phyloP scores from a whole-genome alignment of 2,888 invertebrate species.

The Operophtera brumata region DNA sequence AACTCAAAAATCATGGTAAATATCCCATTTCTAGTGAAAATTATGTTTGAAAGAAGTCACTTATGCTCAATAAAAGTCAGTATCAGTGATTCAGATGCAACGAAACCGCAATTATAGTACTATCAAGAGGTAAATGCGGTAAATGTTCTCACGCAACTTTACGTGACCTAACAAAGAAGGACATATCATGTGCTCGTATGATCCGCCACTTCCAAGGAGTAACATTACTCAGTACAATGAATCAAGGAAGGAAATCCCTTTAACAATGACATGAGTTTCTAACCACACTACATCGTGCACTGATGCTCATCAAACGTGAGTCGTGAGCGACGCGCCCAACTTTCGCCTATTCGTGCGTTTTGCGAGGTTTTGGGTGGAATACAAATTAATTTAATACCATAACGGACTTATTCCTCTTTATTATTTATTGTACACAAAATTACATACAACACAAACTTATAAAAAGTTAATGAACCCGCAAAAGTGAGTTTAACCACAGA shows the following conservation, averaged over 20 bases:
- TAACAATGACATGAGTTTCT: slow-evolving; percentile 39
- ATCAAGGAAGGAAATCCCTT: slow-evolving; percentile 26
- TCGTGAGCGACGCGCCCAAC: slow-evolving; percentile 63
- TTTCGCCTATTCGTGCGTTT: slow-evolving; percentile 60
- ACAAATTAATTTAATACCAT: slow-evolving; percentile 21
- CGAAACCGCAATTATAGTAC: too few relatives aligned
- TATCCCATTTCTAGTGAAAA: too few relatives aligned
- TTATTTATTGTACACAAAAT: too few relatives aligned
- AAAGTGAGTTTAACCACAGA: too few relatives aligned
- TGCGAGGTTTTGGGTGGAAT: slow-evolving; percentile 30
- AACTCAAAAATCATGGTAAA: too few relatives aligned
- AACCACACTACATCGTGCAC: slow-evolving; percentile 41
- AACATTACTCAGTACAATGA: slow-evolving; percentile 19
- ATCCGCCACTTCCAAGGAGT: slow-evolving; percentile 6
- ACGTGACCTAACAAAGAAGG: not conserved
- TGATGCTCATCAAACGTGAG: slow-evolving; percentile 47
- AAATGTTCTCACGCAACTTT: not conserved
- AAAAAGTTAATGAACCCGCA: too few relatives aligned
- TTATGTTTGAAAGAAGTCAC: too few relatives aligned
- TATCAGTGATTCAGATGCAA: too few relatives aligned
- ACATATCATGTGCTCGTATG: not conserved
- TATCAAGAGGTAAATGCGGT: too few relatives aligned
- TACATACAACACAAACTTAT: too few relatives aligned
- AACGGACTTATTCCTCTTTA: not conserved
- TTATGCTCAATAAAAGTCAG: too few relatives aligned